Percentiles rank a stretch among this genome's conserved stretches.
Conservation (phyloP, 2,113 vertebrate genomes). For the Dipodomys stephensi region DNA sequence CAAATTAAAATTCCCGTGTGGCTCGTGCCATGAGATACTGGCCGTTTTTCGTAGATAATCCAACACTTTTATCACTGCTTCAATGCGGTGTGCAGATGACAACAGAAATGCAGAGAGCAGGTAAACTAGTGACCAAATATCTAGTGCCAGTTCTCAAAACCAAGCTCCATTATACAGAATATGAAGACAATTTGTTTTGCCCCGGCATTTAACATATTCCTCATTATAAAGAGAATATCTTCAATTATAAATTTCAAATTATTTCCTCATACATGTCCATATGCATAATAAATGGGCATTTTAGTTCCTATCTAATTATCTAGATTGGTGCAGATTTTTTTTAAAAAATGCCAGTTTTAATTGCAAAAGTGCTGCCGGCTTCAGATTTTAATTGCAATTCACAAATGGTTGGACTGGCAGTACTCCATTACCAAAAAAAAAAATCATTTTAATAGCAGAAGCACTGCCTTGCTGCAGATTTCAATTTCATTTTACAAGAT, state of each 20-base stretch:
- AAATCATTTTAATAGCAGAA: conserved; percentile 65
- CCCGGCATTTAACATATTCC: not conserved
- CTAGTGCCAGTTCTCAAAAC: not conserved
- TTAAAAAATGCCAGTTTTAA: conserved; percentile 57
- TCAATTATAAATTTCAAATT: conserved; percentile 76
- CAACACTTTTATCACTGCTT: not conserved
- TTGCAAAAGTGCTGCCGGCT: conserved; percentile 77
- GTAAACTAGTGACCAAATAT: not conserved
- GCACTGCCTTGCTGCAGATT: conserved; percentile 40
- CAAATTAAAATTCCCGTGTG: not conserved
- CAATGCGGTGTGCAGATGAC: not conserved
- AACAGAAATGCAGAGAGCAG: not conserved
- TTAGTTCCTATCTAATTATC: conserved; percentile 61
- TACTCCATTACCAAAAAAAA: conserved; percentile 59
- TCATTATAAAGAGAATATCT: conserved; percentile 51
- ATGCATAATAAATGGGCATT: conserved; percentile 58
- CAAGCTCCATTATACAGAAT: not conserved
- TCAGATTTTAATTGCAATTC: conserved; percentile 77
- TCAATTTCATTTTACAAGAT: conserved; percentile 55
- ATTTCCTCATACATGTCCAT: conserved; percentile 68
- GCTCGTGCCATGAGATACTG: not conserved
- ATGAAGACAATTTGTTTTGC: not conserved
- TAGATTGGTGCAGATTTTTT: conserved; percentile 62
- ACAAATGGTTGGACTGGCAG: conserved; percentile 62
- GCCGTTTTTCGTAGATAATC: not conserved